Evolutionary conservation across 2,113 vertebrate species (phyloP).

Genomic region (Glaucidium brasilianum): DNA sequence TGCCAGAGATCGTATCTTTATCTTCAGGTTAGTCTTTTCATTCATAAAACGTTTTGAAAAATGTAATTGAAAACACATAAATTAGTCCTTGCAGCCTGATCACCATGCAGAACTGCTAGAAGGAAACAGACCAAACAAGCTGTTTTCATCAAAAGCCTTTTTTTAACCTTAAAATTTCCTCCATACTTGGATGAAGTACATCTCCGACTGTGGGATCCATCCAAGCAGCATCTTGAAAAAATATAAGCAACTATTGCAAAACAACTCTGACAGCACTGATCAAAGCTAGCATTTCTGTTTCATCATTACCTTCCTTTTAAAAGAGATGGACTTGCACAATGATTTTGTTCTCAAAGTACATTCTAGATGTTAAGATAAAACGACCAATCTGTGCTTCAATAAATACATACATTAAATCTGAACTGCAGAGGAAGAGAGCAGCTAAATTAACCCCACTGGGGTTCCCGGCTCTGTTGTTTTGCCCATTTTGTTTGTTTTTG

Average conservation of each 20-base stretch:
- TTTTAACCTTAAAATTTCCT: neutral
- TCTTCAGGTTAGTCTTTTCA: neutral
- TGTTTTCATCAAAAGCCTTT: neutral
- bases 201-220: neutral
- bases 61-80: neutral
- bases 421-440: neutral
- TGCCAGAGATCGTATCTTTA: neutral
- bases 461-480: neutral
- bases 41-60: neutral
- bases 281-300: neutral
- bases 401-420: neutral
- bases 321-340: neutral
- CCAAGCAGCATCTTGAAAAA: neutral
- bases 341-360: neutral
- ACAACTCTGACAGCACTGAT: neutral
- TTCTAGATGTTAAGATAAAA: neutral
- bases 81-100: neutral
- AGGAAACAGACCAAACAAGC: neutral
- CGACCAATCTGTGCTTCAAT: neutral
- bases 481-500: conserved; percentile 4
- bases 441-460: conserved; percentile 21
- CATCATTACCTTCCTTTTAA: neutral
- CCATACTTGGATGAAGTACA: neutral
- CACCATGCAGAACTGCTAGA: neutral
- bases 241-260: neutral